phyloP scores from a whole-genome alignment of 2,797 vertebrate species.

The Propithecus deckenii region DNA sequence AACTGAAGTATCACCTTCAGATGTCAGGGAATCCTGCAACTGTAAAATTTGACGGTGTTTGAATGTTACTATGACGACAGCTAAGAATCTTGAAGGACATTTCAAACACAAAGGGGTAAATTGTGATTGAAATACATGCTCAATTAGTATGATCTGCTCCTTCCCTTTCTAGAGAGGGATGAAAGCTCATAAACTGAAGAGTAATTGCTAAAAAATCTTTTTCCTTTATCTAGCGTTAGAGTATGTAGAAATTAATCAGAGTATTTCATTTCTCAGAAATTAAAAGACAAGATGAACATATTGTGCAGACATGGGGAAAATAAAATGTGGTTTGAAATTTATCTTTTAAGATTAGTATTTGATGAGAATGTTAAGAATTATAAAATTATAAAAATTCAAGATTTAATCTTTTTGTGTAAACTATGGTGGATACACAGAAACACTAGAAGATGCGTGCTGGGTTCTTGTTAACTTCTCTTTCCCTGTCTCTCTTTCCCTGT shows the following conservation, averaged over 20 bases:
- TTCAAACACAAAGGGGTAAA: too few species aligned
- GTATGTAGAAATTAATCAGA: neutral
- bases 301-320: neutral
- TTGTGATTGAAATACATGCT: neutral
- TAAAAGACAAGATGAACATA: neutral
- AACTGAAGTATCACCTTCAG: neutral
- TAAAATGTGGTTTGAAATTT: neutral
- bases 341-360: neutral
- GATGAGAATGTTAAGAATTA: neutral
- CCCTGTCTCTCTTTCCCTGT: neutral
- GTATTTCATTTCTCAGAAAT: neutral
- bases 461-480: neutral
- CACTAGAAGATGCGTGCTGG: fast-evolving
- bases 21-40: neutral
- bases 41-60: too few species aligned
- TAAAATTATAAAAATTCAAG: neutral
- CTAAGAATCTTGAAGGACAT: neutral
- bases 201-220: neutral
- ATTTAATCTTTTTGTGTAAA: neutral
- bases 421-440: neutral
- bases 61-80: neutral
- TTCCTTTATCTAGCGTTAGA: neutral
- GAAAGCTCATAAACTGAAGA: neutral
- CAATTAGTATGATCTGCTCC: too few species aligned
- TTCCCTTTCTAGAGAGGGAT: neutral